Evolutionary conservation across 2,888 invertebrate species (phyloP).

Genomic region (Nemurella pictetii): DNA sequence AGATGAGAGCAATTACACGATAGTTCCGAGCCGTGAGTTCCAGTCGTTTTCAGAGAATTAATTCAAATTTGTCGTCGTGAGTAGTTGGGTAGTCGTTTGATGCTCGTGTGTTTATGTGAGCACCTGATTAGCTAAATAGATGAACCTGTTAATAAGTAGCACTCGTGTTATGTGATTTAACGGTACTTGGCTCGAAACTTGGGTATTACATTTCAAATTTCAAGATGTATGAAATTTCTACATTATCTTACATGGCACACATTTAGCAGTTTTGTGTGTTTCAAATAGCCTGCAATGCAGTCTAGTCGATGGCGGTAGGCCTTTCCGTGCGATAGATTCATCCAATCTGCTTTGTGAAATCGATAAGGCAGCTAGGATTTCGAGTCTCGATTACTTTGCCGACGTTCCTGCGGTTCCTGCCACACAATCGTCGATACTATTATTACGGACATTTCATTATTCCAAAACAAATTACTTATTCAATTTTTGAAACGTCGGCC

Average conservation of each 20-base stretch:
- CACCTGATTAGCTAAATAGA: not conserved
- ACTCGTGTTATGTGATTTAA: too few species aligned
- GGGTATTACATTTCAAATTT: too few species aligned
- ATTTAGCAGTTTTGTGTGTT: too few species aligned
- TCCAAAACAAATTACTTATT: not conserved
- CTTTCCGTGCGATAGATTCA: too few species aligned
- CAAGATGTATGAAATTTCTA: too few species aligned
- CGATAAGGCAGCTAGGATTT: not conserved
- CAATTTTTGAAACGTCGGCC: not conserved
- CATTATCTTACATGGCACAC: too few species aligned
- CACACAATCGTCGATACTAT: not conserved
- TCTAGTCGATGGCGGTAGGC: too few species aligned
- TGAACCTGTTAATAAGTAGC: not conserved
- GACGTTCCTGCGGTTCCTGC: not conserved
- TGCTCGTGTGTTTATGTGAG: not conserved
- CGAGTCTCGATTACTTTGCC: not conserved
- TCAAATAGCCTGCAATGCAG: too few species aligned
- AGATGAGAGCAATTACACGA: not conserved
- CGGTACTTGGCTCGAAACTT: too few species aligned
- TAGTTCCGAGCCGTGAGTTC: not conserved
- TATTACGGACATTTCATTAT: slow-evolving; percentile 6
- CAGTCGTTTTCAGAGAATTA: not conserved
- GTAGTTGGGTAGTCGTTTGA: not conserved
- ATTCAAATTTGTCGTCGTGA: not conserved
- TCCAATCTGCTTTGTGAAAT: not conserved